phyloP scores from a whole-genome alignment of 2,888 invertebrate species.

The Xestoiulus laeticollis region DNA sequence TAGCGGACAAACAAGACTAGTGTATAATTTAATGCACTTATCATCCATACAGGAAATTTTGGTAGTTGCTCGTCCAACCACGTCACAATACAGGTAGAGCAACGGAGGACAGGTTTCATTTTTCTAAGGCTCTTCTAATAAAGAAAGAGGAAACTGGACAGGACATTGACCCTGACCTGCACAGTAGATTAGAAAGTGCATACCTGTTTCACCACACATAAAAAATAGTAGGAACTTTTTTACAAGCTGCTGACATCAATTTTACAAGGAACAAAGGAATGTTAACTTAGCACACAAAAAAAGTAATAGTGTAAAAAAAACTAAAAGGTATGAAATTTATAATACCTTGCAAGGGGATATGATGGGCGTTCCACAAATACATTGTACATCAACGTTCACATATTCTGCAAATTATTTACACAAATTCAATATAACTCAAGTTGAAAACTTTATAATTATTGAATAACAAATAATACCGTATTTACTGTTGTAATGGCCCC shows the following conservation, averaged over 20 bases:
- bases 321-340: neutral
- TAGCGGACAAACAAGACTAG: slow-evolving; percentile 11
- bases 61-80: neutral
- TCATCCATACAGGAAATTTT: neutral
- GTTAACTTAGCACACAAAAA: neutral
- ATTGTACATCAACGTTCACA: neutral
- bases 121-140: neutral
- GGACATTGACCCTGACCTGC: slow-evolving; percentile 43
- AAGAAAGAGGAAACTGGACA: slow-evolving; percentile 38
- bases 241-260: neutral
- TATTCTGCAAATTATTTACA: neutral
- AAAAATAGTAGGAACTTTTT: neutral
- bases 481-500: no score
- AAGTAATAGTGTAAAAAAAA: neutral
- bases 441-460: neutral
- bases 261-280: neutral
- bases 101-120: slow-evolving; percentile 23
- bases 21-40: slow-evolving; percentile 16
- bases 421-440: neutral
- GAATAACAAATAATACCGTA: no score
- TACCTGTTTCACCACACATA: neutral
- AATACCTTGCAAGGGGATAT: no score
- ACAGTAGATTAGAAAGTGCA: slow-evolving; percentile 28
- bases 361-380: neutral
- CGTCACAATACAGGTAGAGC: neutral